phyloP scores from a whole-genome alignment of 2,113 vertebrate genomes.

The Garra rufa region DNA sequence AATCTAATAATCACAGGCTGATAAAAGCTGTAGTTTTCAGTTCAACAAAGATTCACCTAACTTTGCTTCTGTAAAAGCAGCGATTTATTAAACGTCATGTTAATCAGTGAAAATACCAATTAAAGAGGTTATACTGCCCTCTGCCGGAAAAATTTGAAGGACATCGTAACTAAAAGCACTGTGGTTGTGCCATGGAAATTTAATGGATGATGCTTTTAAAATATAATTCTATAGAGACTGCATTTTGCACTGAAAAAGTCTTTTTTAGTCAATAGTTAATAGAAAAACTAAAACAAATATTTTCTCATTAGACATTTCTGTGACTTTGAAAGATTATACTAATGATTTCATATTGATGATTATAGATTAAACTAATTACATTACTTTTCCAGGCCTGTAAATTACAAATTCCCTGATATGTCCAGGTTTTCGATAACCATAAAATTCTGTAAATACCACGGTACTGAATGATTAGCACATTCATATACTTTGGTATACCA shows the following conservation, averaged over 20 bases:
- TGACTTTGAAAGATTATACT: neutral
- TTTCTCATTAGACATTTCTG: neutral
- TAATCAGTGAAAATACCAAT: neutral
- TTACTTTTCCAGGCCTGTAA: neutral
- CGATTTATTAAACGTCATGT: neutral
- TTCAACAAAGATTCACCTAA: neutral
- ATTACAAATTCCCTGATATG: neutral
- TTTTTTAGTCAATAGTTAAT: neutral
- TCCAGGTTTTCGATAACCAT: neutral
- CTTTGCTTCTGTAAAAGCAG: neutral
- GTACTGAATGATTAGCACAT: neutral
- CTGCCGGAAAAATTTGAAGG: slow-evolving; percentile 47
- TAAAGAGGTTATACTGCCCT: slow-evolving; percentile 38
- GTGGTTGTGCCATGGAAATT: neutral
- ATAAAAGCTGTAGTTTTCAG: neutral
- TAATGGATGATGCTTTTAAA: neutral
- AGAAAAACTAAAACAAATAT: neutral
- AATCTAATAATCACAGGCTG: neutral
- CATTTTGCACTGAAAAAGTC: neutral
- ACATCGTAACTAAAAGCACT: neutral
- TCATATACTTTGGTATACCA: neutral
- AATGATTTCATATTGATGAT: neutral
- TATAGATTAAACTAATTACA: neutral
- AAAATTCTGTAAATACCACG: neutral
- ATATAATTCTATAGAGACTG: neutral